Conservation (phyloP, 2,888 invertebrate genomes). For the Parochlus steinenii region DNA sequence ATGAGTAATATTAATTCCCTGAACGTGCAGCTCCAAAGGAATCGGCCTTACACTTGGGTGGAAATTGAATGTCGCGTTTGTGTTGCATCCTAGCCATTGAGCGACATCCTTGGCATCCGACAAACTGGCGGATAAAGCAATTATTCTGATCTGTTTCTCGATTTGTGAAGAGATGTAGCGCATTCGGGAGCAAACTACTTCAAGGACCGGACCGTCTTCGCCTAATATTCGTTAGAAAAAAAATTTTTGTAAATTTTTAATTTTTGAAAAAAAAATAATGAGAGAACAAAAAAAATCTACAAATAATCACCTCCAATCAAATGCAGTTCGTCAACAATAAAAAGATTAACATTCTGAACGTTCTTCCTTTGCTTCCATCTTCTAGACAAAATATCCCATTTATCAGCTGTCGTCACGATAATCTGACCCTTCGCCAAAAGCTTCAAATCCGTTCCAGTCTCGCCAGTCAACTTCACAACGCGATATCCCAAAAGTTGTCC, state of each 20-base stretch:
- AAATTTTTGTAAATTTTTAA: too few relatives aligned
- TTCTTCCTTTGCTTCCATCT: conserved; percentile 99
- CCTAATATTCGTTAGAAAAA: too few relatives aligned
- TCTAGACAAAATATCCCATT: conserved; percentile 96
- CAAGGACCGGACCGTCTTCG: conserved; percentile 87
- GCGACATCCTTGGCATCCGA: conserved; percentile 91
- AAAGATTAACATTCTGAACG: conserved; percentile 90
- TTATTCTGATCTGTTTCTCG: conserved; percentile 75
- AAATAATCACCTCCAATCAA: conserved; percentile 70
- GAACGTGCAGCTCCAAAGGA: conserved; percentile 88
- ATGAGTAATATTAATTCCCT: conserved; percentile 94
- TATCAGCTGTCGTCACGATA: conserved; percentile 93
- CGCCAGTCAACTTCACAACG: conserved; percentile 86
- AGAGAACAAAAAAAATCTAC: too few relatives aligned
- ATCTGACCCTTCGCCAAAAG: conserved; percentile 82
- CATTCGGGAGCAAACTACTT: conserved; percentile 81
- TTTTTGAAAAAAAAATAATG: too few relatives aligned
- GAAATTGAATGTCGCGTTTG: conserved; percentile 93
- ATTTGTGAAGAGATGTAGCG: conserved; percentile 94
- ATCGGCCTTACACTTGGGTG: conserved; percentile 94
- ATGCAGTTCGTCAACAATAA: conserved; percentile 94
- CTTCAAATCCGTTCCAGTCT: conserved; percentile 94
- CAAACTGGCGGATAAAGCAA: conserved; percentile 83
- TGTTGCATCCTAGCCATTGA: conserved; percentile 89
- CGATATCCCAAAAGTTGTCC: conserved; percentile 55